These are phyloP conservation scores for Fukomys damarensis DNA, from an alignment of 2,113 vertebrate genomes.

Conservation along the genomic window DNA sequence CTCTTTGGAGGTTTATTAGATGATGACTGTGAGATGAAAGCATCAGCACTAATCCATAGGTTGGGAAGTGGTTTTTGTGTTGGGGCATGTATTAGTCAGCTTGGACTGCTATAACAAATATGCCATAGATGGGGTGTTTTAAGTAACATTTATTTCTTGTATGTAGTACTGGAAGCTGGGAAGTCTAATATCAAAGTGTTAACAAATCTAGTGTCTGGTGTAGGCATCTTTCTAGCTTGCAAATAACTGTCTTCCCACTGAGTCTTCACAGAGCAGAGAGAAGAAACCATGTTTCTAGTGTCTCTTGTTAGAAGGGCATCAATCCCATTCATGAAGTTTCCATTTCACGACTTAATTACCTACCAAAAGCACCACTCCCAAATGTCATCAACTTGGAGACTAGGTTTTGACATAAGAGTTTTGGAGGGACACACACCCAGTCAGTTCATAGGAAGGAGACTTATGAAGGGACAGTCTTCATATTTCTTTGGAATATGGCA, in stretches of 20 bases:
- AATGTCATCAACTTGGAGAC: not conserved
- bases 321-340: not conserved
- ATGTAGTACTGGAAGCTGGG: not conserved
- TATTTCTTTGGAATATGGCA: not conserved
- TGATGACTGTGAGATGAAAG: not conserved
- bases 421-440: not conserved
- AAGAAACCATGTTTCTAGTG: not conserved
- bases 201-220: not conserved
- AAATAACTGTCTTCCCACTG: not conserved
- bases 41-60: not conserved
- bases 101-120: not conserved
- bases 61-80: not conserved
- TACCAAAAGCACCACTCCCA: not conserved
- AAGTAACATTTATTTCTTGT: not conserved
- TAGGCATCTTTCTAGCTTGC: not conserved
- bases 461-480: not conserved
- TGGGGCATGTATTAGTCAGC: not conserved
- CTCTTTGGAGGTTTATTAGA: not conserved
- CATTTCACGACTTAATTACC: not conserved
- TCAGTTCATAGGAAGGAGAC: not conserved
- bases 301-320: not conserved
- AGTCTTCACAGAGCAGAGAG: not conserved
- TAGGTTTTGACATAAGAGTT: not conserved
- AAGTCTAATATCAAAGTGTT: not conserved
- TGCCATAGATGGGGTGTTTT: not conserved